Percentiles rank a stretch among this genome's conserved stretches.
Evolutionary conservation across 2,888 invertebrate genomes (phyloP).

Genomic region (Amiota mariae): DNA sequence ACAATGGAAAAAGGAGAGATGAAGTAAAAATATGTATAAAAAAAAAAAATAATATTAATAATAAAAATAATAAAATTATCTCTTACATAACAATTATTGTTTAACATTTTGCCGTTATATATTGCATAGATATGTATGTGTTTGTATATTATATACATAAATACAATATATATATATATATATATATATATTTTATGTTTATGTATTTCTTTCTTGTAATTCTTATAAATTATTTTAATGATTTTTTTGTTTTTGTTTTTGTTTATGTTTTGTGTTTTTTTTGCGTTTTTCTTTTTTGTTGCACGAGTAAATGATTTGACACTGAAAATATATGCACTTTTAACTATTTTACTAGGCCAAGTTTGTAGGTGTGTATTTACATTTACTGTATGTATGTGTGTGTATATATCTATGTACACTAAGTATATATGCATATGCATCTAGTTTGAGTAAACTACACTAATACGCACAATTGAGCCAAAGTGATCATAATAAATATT

Average conservation of each 20-base stretch:
- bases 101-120: slow-evolving; percentile 23
- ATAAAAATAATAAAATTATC: slow-evolving; percentile 22
- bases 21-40: not conserved
- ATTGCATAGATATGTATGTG: not conserved
- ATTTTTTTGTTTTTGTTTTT: slow-evolving; percentile 41
- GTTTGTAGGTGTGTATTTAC: not conserved
- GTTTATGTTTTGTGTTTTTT: slow-evolving; percentile 40
- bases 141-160: not conserved
- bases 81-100: slow-evolving; percentile 26
- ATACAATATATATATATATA: not conserved
- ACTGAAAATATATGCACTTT: slow-evolving; percentile 49
- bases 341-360: slow-evolving; percentile 43
- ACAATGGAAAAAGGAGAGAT: too few relatives aligned
- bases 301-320: slow-evolving; percentile 46
- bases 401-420: not conserved
- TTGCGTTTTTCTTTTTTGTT: slow-evolving; percentile 18
- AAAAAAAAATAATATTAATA: slow-evolving; percentile 10
- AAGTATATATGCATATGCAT: not conserved
- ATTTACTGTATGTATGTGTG: not conserved
- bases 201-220: not conserved
- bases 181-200: not conserved
- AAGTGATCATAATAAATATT: slow-evolving; percentile 52
- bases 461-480: slow-evolving; percentile 4
- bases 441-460: slow-evolving; percentile 1
- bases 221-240: not conserved